These are phyloP conservation scores for Drosophila setosimentum DNA, from an alignment of 2,888 invertebrate genomes.

Conservation along the genomic window DNA sequence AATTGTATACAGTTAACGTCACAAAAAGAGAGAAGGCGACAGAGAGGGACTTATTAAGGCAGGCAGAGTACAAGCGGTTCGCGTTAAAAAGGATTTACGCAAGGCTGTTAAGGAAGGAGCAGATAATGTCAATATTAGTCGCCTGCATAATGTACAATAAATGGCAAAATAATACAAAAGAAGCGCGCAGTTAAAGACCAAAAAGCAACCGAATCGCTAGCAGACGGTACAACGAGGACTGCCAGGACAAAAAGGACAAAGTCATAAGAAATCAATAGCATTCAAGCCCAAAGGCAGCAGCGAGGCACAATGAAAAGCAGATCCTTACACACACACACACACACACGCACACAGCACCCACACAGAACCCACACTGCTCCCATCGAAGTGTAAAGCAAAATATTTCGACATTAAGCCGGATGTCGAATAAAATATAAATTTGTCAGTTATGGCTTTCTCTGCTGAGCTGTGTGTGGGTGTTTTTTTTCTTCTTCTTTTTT, in stretches of 20 bases:
- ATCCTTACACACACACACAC: constrained; percentile 18
- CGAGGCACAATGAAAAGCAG: constrained; percentile 43
- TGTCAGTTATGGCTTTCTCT: constrained; percentile 76
- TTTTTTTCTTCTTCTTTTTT: neutral
- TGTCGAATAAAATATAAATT: constrained; percentile 82
- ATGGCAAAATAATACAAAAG: constrained; percentile 80
- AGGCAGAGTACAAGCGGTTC: neutral
- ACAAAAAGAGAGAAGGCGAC: neutral
- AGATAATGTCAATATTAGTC: constrained; percentile 84
- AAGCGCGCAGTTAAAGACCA: constrained; percentile 35
- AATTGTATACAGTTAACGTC: constrained; percentile 38
- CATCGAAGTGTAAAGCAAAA: constrained; percentile 53
- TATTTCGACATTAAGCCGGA: constrained; percentile 69
- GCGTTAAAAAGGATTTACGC: constrained; percentile 60
- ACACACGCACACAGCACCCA: constrained; percentile 8
- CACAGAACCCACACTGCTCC: constrained; percentile 10
- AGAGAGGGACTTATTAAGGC: neutral
- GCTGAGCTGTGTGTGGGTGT: constrained; percentile 21
- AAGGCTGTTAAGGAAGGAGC: constrained; percentile 48
- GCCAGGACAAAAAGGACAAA: constrained; percentile 49
- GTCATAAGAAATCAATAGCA: constrained; percentile 70
- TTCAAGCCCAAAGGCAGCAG: constrained; percentile 53
- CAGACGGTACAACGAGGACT: neutral
- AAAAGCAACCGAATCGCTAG: constrained; percentile 24
- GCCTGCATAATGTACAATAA: constrained; percentile 82